Base-by-base conservation (phyloP, 2,797 vertebrate species). In the Eutrigla gurnardus region DNA sequence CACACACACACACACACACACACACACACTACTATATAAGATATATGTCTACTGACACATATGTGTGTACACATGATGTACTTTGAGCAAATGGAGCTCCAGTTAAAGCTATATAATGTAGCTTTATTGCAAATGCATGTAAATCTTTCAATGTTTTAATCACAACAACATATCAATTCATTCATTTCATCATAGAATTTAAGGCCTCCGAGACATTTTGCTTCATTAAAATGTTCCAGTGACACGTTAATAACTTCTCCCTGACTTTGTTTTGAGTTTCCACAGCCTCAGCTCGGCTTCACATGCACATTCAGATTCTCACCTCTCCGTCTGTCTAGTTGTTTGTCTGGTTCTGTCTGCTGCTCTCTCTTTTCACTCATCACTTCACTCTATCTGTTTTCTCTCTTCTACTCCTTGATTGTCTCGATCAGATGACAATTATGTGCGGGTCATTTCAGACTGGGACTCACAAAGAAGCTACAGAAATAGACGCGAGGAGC, bases 381-480 rank as follows among this genome's bases (percentile, higher is more conserved):
- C 54, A n/a, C 63, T 70, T 62, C 39, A 50, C 53, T 67, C 73
- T 9, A 68, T 85, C 82, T 72, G 59, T 77, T 84, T 61, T 58
- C 70, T 74, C 61, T 70, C 75, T 58, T 60, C 65, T 58, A 42
- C 37, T 62, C 42, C 62, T 63, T 78, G 40, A 84, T 70, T 61
- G 75, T 81, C 78, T 83, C 37, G 39, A 84, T 83, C 77, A 72
- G 60, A 76, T 81, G 64, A 82, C 59, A 78, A 49, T 82, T 70
- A 75, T 49, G 36, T 39, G 17, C 8, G 0, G 58, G 50, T 82
- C 77, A 50, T 73, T 72, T 83, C 66, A 81, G 60, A 68, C 52
- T 15, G 25, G 32, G 50, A 70, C 63, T 35, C 71, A 69, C 59
- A 49, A 64, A 73, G 67, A 57, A 49, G 64, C 36, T 35, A 45